Evolutionary conservation across 2,797 vertebrate genomes (phyloP).

Genomic region (Sitta carolinensis): DNA sequence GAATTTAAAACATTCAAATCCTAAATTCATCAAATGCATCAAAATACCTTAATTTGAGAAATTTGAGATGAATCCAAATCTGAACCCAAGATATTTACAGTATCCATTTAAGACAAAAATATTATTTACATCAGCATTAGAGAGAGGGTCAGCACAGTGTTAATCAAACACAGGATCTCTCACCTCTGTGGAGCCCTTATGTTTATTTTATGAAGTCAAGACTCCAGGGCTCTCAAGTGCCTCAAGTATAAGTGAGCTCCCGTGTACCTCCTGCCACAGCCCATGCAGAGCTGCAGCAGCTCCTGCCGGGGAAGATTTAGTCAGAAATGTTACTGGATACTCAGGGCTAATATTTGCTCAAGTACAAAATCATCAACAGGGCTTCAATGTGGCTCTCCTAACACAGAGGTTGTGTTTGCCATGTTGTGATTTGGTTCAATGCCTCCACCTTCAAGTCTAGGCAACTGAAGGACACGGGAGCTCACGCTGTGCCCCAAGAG

Average conservation of each 20-base stretch:
- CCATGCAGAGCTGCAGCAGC: not conserved
- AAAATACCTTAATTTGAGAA: not conserved
- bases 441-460: not conserved
- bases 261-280: not conserved
- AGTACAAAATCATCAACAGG: not conserved
- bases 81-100: not conserved
- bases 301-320: not conserved
- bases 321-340: not conserved
- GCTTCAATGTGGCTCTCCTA: not conserved
- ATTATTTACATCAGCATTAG: not conserved
- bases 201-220: conserved; percentile 46
- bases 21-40: not conserved
- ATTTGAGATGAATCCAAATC: not conserved
- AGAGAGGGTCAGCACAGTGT: conserved; percentile 24
- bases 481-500: not conserved
- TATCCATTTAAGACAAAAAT: conserved; percentile 4
- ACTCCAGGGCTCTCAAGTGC: not conserved
- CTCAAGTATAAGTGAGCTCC: not conserved
- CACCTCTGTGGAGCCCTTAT: conserved; percentile 47
- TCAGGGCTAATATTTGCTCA: conserved; percentile 52
- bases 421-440: conserved; percentile 31
- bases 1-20: not conserved
- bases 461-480: not conserved
- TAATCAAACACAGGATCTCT: conserved; percentile 59
- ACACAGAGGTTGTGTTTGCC: conserved; percentile 50